Conservation (phyloP, 2,888 invertebrate species). For the Seira musarum region DNA sequence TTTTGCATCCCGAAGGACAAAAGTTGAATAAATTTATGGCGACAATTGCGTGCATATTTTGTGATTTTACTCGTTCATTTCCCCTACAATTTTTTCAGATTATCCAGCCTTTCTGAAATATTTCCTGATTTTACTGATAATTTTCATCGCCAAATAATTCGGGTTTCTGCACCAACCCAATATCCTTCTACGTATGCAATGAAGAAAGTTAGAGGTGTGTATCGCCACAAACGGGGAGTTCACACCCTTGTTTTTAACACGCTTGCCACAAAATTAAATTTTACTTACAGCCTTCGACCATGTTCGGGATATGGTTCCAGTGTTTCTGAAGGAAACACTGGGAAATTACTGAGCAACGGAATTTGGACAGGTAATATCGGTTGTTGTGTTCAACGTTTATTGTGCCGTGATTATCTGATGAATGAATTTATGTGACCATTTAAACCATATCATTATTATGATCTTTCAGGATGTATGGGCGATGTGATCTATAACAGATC, state of each 20-base stretch:
- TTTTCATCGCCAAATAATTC: slow-evolving; percentile 11
- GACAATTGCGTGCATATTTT: slow-evolving; percentile 2
- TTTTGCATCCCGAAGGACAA: not conserved
- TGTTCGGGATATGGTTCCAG: slow-evolving; percentile 2
- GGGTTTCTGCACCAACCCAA: slow-evolving; percentile 29
- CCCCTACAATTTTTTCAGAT: not conserved
- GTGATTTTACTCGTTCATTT: not conserved
- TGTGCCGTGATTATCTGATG: not conserved
- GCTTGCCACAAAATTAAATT: slow-evolving; percentile 19
- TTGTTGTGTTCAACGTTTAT: not conserved
- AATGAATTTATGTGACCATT: not conserved
- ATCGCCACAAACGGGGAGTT: slow-evolving; percentile 31
- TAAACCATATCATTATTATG: not conserved
- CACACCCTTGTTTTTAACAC: slow-evolving; percentile 18
- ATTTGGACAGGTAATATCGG: slow-evolving; percentile 39
- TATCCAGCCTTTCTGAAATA: not conserved
- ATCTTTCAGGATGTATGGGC: slow-evolving; percentile 38
- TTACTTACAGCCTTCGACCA: slow-evolving; percentile 27
- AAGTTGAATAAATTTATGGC: not conserved
- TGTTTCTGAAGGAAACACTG: slow-evolving; percentile 23
- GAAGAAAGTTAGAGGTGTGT: slow-evolving; percentile 17
- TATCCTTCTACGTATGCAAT: slow-evolving; percentile 26
- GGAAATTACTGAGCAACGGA: slow-evolving; percentile 28
- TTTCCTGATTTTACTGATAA: slow-evolving; percentile 41
- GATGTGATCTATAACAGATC: slow-evolving; percentile 23